phyloP scores from a whole-genome alignment of 35 echinoderm and acorn worm genomes.

The Apostichopus californicus region DNA sequence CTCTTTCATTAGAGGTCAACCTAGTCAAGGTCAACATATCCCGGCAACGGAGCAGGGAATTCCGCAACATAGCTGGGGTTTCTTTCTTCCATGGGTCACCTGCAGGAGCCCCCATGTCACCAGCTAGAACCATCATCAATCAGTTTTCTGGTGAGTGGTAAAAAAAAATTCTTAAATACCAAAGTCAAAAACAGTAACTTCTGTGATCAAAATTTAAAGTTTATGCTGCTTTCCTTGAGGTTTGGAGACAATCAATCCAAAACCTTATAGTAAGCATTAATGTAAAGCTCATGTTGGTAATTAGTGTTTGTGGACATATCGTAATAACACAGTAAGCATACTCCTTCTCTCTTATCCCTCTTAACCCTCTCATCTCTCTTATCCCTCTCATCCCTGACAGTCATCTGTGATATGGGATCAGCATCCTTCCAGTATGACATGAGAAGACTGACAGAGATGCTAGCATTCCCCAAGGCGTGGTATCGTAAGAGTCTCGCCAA shows the following conservation, averaged over 20 bases:
- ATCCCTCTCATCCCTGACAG: conserved; percentile 25
- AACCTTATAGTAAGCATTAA: too few relatives aligned
- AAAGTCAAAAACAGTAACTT: too few relatives aligned
- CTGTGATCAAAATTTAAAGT: too few relatives aligned
- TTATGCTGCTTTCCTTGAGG: too few relatives aligned
- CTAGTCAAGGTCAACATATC: conserved; percentile 80
- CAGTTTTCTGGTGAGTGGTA: conserved; percentile 78
- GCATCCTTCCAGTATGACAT: conserved; percentile 97
- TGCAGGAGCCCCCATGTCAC: neutral
- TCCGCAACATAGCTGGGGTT: neutral
- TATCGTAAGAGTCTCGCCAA: conserved; percentile 90
- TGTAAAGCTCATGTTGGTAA: too few relatives aligned
- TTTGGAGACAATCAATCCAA: too few relatives aligned
- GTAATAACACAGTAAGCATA: too few relatives aligned
- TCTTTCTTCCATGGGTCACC: neutral
- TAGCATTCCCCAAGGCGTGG: conserved; percentile 98
- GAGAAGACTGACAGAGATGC: conserved; percentile 84
- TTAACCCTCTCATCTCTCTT: neutral
- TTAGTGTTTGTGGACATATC: too few relatives aligned
- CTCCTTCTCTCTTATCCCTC: neutral
- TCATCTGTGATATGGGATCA: conserved; percentile 93
- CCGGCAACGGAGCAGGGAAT: conserved; percentile 46
- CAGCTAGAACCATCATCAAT: conserved; percentile 58
- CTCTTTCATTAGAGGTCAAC: conserved; percentile 80
- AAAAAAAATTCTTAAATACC: too few relatives aligned